Evolutionary conservation across 2,797 vertebrate genomes (phyloP), one percentile per base, ranked within the genome.

Genomic region (Dipus sagitta): DNA sequence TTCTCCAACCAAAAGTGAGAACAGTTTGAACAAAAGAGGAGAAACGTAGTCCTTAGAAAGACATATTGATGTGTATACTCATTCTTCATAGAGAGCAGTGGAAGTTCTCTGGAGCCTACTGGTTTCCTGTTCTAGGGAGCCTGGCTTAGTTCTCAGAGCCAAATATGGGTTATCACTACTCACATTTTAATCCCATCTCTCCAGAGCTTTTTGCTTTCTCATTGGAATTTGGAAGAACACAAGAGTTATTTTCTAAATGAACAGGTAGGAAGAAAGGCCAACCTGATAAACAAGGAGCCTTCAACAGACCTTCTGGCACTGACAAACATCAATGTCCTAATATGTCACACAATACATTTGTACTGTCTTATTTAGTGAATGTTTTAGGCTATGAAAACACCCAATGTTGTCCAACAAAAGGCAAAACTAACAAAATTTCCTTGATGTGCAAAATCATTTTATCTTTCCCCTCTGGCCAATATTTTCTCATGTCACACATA

Each of bases 401-500:
- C 4, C 10, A 74, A 17, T 84, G 81, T 94, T 86, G 32, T 82
- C 32, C 87, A 72, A 14, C 64, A 70, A 84, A 93, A 85, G 26
- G 9, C 60, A 93, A 94, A 95, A 85, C 62, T 85, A 81, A 72
- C 20, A 88, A 24, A 72, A 86, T 94, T 81, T 76, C 38, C 30
- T n/a, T 83, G 20, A 54, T 82, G 32, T 34, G 18, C 64, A 17
- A 52, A 79, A n/a, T 52, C 23, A 67, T 54, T 82, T 24, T 60
- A 30, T 54, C 58, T 94, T 95, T 93, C 70, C 0, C 70, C n/a
- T 72, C 84, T 82, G 26, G 77, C 30, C 21, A 28, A 85, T 88
- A 28, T 79, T 93, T 92, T 93, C 42, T 85, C 38, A 76, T n/a
- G 38, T 14, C 76, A 6, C 80, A 2, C 38, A 86, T 75, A 83